Percentiles rank a stretch among this genome's conserved stretches.
These are phyloP conservation scores for Pogonus chalceus DNA, from an alignment of 1,140 invertebrate genomes.

Conservation along the genomic window DNA sequence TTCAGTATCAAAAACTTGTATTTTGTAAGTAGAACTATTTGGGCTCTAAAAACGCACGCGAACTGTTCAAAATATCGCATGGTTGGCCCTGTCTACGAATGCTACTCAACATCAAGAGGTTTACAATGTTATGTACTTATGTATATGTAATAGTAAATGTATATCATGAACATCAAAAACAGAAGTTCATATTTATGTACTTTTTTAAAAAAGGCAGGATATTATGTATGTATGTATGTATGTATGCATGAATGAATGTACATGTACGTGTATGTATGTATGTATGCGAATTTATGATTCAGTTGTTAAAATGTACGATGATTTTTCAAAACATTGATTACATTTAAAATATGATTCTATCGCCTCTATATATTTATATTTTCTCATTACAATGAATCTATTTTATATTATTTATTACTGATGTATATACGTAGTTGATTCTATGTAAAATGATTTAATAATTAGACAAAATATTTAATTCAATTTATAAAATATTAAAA, in stretches of 20 bases:
- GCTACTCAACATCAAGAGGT: neutral
- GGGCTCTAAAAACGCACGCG: neutral
- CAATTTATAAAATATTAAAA: too few species aligned
- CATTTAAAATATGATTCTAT: too few species aligned
- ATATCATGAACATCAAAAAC: neutral
- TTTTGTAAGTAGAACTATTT: neutral
- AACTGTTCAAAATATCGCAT: neutral
- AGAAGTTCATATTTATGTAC: neutral
- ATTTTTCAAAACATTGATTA: neutral
- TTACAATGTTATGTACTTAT: neutral
- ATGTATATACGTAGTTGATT: too few species aligned
- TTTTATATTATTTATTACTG: too few species aligned
- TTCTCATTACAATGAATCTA: neutral
- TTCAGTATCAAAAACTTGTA: slow-evolving; percentile 3
- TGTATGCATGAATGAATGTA: neutral
- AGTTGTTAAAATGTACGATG: neutral
- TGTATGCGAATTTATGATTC: neutral
- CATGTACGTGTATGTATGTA: neutral
- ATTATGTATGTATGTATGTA: slow-evolving; percentile 1
- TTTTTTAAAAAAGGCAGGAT: neutral
- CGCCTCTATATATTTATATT: neutral
- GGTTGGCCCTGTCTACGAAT: neutral
- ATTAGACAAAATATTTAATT: too few species aligned
- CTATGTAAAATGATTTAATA: too few species aligned
- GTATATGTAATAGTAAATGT: neutral